Base-by-base conservation (phyloP, 35 echinoderm and acorn worm genomes). In the Heliocidaris tuberculata region DNA sequence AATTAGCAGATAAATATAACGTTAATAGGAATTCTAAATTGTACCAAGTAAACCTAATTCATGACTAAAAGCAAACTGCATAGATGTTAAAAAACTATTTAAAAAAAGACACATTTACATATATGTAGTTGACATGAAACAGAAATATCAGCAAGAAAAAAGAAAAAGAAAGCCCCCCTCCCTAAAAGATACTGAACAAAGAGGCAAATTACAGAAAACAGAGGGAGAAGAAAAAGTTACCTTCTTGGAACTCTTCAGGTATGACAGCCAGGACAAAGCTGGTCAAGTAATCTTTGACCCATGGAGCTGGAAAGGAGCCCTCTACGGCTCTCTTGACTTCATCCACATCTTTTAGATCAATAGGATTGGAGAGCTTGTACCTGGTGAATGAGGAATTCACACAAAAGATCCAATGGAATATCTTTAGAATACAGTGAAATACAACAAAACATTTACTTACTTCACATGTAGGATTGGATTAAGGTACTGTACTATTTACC, bases 241-340 rank as follows among this genome's bases (percentile, higher is more conserved):
- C 87, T 13, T 89, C 17, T 32, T 48, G 12, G 31, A 47, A 48
- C 6, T n/a, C 87, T 31, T 89, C 87, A 31, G 87, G 87, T 47
- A 89, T 93, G n/a, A 93, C 50, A 49, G 91, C 91, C 47, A 93
- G 21, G 16, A 31, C 30, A 30, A 50, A 13, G 29, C 91, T 48
- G 48, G 91, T 27, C 47, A 93, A 4, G 50, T 93, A 29, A 30
- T 93, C 50, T 48, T 93, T 93, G 31, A 93, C 50, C 91, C 91
- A 93, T 16, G 91, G 91, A 93, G n/a, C 50, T 50, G 91, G 91
- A 50, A 52, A 59, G 29, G 50, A 24, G 29, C 91, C 91, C 30
- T 50, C 30, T 30, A 48, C 56, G 30, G 48, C 31, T 49, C 13
- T 48, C 13, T 59, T 31, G 11, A 93, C 48, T 6, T 93, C 50